Evolutionary conservation across 2,888 invertebrate species (phyloP).

Genomic region (Drosophila falleni): DNA sequence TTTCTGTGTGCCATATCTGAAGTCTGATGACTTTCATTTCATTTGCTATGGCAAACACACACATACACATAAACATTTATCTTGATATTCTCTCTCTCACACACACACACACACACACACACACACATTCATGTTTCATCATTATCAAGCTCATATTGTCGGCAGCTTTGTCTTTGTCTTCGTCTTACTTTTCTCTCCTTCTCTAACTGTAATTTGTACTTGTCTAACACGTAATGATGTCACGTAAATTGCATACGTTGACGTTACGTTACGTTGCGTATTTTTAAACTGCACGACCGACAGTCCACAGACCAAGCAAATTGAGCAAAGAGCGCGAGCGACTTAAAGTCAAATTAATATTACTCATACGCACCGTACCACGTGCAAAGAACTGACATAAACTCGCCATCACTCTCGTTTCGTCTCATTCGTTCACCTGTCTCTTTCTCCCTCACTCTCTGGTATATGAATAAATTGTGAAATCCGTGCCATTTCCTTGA

Average conservation of each 20-base stretch:
- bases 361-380: conserved; percentile 69
- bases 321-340: conserved; percentile 46
- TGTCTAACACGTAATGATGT: conserved; percentile 82
- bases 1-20: conserved; percentile 61
- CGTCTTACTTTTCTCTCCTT: conserved; percentile 13
- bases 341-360: conserved; percentile 79
- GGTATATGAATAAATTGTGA: conserved; percentile 68
- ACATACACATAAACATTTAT: conserved; percentile 33
- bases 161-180: conserved; percentile 50
- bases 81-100: conserved; percentile 26
- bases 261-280: conserved; percentile 69
- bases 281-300: conserved; percentile 54
- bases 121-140: conserved; percentile 74
- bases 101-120: conserved; percentile 9
- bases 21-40: conserved; percentile 77
- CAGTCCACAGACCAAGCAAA: conserved; percentile 37
- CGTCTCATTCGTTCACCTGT: conserved; percentile 3
- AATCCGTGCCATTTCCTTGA: conserved; percentile 72
- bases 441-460: conserved; percentile 7
- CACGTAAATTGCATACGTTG: conserved; percentile 82
- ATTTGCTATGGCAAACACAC: conserved; percentile 59
- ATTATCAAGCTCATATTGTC: conserved; percentile 81
- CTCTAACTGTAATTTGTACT: conserved; percentile 80
- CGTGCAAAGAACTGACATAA: conserved; percentile 32
- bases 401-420: conserved; percentile 15